These are phyloP conservation scores for Salvelinus namaycush DNA, from an alignment of 2,113 vertebrate genomes.

Conservation along the genomic window DNA sequence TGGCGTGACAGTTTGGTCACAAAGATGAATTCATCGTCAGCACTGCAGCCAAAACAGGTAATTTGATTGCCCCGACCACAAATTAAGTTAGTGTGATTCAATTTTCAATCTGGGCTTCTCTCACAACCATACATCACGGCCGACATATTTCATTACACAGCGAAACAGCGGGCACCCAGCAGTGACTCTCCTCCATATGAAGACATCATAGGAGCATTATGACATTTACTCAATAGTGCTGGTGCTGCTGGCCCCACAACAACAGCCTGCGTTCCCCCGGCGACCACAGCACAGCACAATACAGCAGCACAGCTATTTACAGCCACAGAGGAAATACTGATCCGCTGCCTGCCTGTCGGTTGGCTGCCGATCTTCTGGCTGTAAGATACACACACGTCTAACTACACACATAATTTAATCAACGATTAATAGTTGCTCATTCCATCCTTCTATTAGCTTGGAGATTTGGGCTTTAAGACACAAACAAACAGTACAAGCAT, in stretches of 20 bases:
- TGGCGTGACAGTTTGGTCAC: conserved; percentile 75
- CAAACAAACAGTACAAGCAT: too few species aligned
- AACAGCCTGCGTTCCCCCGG: background rate
- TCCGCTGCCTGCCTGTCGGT: too few species aligned
- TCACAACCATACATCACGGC: conserved; percentile 78
- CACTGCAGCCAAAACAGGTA: conserved; percentile 79
- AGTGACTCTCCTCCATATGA: conserved; percentile 62
- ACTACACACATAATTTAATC: too few species aligned
- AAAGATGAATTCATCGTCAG: conserved; percentile 82
- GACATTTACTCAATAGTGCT: conserved; percentile 66
- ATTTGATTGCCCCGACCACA: conserved; percentile 82
- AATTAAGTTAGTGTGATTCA: conserved; percentile 86
- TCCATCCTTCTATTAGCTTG: too few species aligned
- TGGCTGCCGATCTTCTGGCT: too few species aligned
- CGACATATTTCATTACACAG: conserved; percentile 83
- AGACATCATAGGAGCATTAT: conserved; percentile 77
- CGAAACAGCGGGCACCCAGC: conserved; percentile 63
- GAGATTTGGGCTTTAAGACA: too few species aligned
- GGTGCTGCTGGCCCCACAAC: conserved; percentile 33
- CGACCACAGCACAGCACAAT: conserved; percentile 10
- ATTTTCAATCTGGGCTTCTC: conserved; percentile 80
- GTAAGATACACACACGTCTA: too few species aligned
- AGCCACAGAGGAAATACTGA: background rate
- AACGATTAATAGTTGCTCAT: too few species aligned
- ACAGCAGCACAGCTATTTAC: conserved; percentile 38